A percentile compares a stretch with the other conserved stretches of the same genome.
phyloP scores from a whole-genome alignment of 2,888 invertebrate genomes.

The Pinctada fucata region DNA sequence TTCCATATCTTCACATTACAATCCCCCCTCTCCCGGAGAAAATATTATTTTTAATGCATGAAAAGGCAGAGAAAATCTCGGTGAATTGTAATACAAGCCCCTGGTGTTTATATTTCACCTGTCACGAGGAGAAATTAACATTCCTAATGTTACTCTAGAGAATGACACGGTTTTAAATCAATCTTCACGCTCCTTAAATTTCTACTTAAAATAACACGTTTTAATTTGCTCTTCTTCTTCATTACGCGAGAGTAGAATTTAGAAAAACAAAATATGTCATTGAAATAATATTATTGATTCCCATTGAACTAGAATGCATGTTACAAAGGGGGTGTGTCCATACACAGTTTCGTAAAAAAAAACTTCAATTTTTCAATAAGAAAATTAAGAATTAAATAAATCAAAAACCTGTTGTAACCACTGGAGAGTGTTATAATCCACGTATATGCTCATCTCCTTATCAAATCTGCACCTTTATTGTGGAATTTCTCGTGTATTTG shows the following conservation, averaged over 20 bases:
- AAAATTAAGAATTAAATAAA: neutral
- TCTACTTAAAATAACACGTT: too few species aligned
- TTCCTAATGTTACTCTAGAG: too few species aligned
- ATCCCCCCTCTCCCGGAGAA: neutral
- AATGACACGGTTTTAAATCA: too few species aligned
- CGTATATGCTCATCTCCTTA: conserved; percentile 10
- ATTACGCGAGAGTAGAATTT: too few species aligned
- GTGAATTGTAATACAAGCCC: neutral
- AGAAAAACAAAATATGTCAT: too few species aligned
- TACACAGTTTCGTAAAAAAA: too few species aligned
- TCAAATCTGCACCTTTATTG: neutral
- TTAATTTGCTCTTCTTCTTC: too few species aligned
- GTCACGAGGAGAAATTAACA: neutral
- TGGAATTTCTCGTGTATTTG: neutral
- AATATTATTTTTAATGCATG: neutral
- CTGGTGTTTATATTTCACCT: neutral
- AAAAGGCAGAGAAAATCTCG: neutral
- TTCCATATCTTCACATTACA: too few species aligned
- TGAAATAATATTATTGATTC: too few species aligned
- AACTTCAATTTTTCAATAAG: neutral
- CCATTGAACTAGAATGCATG: too few species aligned
- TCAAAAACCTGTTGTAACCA: conserved; percentile 27
- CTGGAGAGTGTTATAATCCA: conserved; percentile 20
- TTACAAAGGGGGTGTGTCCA: too few species aligned
- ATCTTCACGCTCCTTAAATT: too few species aligned